Percentiles rank a stretch among this genome's conserved stretches.
These are phyloP conservation scores for Stomatorhinus ivindoensis DNA, from an alignment of 2,113 vertebrate species.

Conservation along the genomic window DNA sequence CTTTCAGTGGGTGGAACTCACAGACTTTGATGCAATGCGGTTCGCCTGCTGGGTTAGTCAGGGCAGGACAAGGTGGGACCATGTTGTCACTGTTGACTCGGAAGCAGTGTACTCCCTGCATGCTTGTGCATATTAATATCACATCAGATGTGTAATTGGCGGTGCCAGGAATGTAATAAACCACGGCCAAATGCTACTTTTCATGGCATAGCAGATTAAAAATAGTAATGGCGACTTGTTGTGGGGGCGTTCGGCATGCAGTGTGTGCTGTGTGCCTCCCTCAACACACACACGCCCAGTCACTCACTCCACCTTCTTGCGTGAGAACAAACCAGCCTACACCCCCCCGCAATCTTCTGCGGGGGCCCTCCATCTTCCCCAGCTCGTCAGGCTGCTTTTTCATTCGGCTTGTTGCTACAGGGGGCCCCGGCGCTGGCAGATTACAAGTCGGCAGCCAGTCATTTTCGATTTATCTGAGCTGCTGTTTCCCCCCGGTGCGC, in stretches of 20 bases:
- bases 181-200: conserved; percentile 43
- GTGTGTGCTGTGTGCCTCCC: conserved; percentile 33
- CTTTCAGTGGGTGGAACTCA: conserved; percentile 70
- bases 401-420: conserved; percentile 65
- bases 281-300: conserved; percentile 8
- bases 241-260: conserved; percentile 2
- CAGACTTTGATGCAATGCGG: conserved; percentile 47
- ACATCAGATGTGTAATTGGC: conserved; percentile 41
- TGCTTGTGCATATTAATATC: conserved; percentile 29
- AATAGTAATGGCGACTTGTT: conserved; percentile 43
- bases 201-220: conserved; percentile 44
- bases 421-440: conserved; percentile 66
- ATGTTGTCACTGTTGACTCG: neutral
- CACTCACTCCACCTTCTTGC: conserved; percentile 26
- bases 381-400: conserved; percentile 64
- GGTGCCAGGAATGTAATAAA: conserved; percentile 31
- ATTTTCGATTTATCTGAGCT: conserved; percentile 78
- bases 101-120: conserved; percentile 10
- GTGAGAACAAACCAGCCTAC: conserved; percentile 30
- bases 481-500: conserved; percentile 49
- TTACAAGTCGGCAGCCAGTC: conserved; percentile 74
- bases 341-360: conserved; percentile 47
- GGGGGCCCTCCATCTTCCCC: conserved; percentile 62
- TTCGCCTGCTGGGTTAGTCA: conserved; percentile 49
- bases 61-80: neutral